Base-by-base conservation (phyloP, 2,888 invertebrate species). In the Hirtodrosophila histrioides region DNA sequence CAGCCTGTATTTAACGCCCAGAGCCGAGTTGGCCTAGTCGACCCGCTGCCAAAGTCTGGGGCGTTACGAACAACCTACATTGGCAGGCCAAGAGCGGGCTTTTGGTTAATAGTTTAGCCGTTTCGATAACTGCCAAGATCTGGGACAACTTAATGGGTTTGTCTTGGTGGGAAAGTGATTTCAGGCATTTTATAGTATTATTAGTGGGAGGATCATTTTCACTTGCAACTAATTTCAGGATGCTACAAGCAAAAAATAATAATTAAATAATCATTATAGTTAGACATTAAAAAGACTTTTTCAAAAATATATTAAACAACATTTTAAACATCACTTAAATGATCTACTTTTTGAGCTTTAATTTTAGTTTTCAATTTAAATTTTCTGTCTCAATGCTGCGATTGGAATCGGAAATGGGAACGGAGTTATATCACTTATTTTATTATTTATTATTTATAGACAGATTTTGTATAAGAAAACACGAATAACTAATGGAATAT, bases 1-100 rank as follows among this genome's bases (percentile, higher is more conserved):
- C 62, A 73, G 76, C 61, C 83, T 85, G 73, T 85, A 85, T 82
- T 82, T 82, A 85, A 78, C 69, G 63, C 68, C 62, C 72, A 71
- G 49, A 64, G 62, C 74, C 12, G 7, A 37, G 29, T 35, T 33
- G 10, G 17, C 11, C 10, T 33, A 54, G 37, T 29, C 39, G 29
- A 33, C 27, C 39, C 53, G 37, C 33, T 46, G 33, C 40, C 58
- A 29, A 24, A 46, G 8, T 27, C 35, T 29, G 53, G 44, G 69
- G 57, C 69, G 74, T 57, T 11, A 31, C 69, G n/a, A 39, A 50
- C 69, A 74, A 55, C 63, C 72, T 60, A 75, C 64, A 75, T 65
- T 65, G 75, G 54, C 70, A 33, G 61, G 57, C 41, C 49, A 35
- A 41, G 35, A 41, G 36, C 10, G 7, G 35, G 41, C 31, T 29